phyloP scores from a whole-genome alignment of 1,140 invertebrate species.

The Leptopilina clavipes region DNA sequence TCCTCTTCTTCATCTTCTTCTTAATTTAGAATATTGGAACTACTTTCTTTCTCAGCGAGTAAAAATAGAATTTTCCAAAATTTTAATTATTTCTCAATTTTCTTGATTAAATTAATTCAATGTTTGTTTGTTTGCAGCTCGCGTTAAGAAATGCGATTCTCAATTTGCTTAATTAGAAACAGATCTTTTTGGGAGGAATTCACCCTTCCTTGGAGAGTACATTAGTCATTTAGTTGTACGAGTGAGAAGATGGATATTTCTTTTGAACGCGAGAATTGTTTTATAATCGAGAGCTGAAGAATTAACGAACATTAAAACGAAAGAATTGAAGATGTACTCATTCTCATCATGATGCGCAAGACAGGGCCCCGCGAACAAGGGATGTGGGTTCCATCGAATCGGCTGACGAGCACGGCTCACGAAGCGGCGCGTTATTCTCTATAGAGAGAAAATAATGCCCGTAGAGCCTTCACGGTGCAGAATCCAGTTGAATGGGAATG shows the following conservation, averaged over 20 bases:
- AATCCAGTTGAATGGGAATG: conserved; percentile 74
- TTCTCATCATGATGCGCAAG: conserved; percentile 38
- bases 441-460: conserved; percentile 61
- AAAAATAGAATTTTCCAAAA: too few species aligned
- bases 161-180: neutral
- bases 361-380: conserved; percentile 39
- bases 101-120: too few species aligned
- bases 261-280: neutral
- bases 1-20: neutral
- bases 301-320: conserved; percentile 42
- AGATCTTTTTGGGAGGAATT: neutral
- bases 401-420: conserved; percentile 41
- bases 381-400: conserved; percentile 45
- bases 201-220: neutral
- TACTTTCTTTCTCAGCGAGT: too few species aligned
- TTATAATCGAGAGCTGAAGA: neutral
- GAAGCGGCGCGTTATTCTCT: conserved; percentile 34
- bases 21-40: neutral
- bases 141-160: neutral
- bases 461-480: conserved; percentile 58
- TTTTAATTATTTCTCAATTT: too few species aligned
- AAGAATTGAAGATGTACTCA: conserved; percentile 38
- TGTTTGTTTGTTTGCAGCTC: neutral
- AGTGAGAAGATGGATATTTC: neutral
- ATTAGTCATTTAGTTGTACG: neutral